A percentile compares a stretch with the other conserved stretches of the same genome.
phyloP scores from a whole-genome alignment of 2,113 vertebrate genomes.

The Dunckerocampus dactyliophorus region DNA sequence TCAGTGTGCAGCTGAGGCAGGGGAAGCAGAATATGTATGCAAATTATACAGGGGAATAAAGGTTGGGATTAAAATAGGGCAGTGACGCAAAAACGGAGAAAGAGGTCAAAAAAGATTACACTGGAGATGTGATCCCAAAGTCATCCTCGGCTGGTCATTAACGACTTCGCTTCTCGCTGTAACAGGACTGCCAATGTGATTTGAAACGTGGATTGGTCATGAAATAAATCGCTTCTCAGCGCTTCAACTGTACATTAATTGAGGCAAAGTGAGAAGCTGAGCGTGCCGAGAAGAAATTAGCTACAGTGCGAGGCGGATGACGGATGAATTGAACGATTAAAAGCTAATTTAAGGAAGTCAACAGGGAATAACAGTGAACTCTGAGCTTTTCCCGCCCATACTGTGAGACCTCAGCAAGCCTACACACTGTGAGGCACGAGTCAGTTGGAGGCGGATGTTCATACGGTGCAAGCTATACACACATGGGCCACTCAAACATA shows the following conservation, averaged over 20 bases:
- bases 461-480: slow-evolving; percentile 10
- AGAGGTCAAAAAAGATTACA: neutral
- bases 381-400: slow-evolving; percentile 27
- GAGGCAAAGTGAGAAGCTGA: slow-evolving; percentile 21
- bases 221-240: neutral
- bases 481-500: slow-evolving; percentile 26
- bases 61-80: neutral
- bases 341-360: slow-evolving; percentile 38
- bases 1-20: neutral
- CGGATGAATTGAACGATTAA: slow-evolving; percentile 28
- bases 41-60: neutral
- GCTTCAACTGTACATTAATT: slow-evolving; percentile 17
- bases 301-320: slow-evolving; percentile 10
- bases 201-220: neutral
- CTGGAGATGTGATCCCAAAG: neutral
- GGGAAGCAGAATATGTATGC: neutral
- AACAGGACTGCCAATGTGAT: neutral
- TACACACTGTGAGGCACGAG: slow-evolving; percentile 26
- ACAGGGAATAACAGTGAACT: slow-evolving; percentile 33
- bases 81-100: slow-evolving; percentile 5
- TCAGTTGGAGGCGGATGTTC: slow-evolving; percentile 15
- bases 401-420: slow-evolving; percentile 36
- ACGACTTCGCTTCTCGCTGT: neutral
- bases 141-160: neutral
- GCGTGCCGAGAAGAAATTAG: neutral